Percentiles rank a stretch among this genome's conserved stretches.
Evolutionary conservation across 2,888 invertebrate species (phyloP).

Genomic region (Stenodera caucasica): DNA sequence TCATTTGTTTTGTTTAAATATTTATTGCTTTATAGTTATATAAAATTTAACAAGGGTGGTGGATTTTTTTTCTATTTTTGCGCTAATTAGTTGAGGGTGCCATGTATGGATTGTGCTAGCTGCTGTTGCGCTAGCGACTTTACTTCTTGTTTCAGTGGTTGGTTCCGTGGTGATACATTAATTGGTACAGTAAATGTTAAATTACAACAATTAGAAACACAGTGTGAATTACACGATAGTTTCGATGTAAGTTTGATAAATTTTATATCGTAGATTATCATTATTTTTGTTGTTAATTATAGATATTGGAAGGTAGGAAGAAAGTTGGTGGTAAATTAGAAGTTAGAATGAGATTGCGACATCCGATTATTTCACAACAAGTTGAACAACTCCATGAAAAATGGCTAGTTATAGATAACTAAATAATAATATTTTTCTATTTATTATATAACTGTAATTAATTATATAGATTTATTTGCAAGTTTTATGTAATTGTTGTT

Average conservation of each 20-base stretch:
- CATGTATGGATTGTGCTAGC: constrained; percentile 48
- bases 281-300: constrained; percentile 18
- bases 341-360: constrained; percentile 81
- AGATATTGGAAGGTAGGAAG: constrained; percentile 90
- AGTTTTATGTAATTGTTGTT: constrained; percentile 14
- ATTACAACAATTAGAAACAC: constrained; percentile 84
- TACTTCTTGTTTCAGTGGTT: constrained; percentile 81
- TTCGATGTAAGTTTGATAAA: constrained; percentile 75
- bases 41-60: constrained; percentile 15
- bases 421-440: background rate
- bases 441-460: constrained; percentile 9
- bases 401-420: constrained; percentile 85
- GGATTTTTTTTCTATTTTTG: constrained; percentile 17
- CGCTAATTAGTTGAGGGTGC: constrained; percentile 39
- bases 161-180: constrained; percentile 84
- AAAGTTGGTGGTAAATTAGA: constrained; percentile 88
- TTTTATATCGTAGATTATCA: too few relatives aligned
- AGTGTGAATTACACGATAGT: constrained; percentile 87
- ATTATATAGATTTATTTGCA: constrained; percentile 7
- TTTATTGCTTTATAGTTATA: background rate
- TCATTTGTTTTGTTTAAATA: constrained; percentile 1
- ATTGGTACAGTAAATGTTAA: constrained; percentile 84
- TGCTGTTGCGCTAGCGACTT: constrained; percentile 52
- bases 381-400: constrained; percentile 87
- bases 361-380: constrained; percentile 86